Evolutionary conservation across 2,888 invertebrate species (phyloP), one percentile per base, ranked within the genome.

Genomic region (Polydrusus pterygomalis): DNA sequence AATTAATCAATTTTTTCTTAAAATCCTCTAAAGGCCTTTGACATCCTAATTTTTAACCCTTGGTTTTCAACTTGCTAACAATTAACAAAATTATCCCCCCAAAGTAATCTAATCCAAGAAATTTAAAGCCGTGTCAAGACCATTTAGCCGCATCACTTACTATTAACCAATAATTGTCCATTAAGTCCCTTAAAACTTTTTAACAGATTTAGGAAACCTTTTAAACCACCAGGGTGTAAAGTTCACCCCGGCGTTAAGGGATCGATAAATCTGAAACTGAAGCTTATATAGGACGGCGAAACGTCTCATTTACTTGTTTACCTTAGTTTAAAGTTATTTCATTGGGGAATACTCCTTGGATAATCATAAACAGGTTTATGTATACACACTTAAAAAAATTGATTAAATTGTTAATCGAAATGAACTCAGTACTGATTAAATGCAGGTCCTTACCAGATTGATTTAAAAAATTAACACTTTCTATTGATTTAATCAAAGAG

Each of bases 101-200:
- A 58, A 54, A 70, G 65, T 75, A 70, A 70, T 65, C 70, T 70
- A 70, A 70, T 65, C 70, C 75, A 47, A 70, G 70, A 75, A 75
- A 75, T 70, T 75, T 75, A 75, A 70, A 70, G 70, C 65, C 65
- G 47, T 65, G 75, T 75, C 75, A 75, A 60, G 70, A 70, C 49
- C 56, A 70, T 70, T 75, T 75, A 70, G 47, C 70, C 65, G 75
- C 75, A 60, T 75, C 75, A 65, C 60, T 70, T 70, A 70, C 75
- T 65, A 70, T 75, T 75, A 75, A 75, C 75, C 75, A 75, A 75
- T 75, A 70, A 75, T 64, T 70, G 75, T 75, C 75, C 75, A 75
- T 75, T 70, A 70, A 75, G 49, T 34, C 69, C 58, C 68, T 47
- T 74, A 62, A 70, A 70, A 70, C 47, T 70, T 70, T 70, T 70